Conservation (phyloP, 53 echinoderm and acorn worm species). For the Apostichopus leukothele region DNA sequence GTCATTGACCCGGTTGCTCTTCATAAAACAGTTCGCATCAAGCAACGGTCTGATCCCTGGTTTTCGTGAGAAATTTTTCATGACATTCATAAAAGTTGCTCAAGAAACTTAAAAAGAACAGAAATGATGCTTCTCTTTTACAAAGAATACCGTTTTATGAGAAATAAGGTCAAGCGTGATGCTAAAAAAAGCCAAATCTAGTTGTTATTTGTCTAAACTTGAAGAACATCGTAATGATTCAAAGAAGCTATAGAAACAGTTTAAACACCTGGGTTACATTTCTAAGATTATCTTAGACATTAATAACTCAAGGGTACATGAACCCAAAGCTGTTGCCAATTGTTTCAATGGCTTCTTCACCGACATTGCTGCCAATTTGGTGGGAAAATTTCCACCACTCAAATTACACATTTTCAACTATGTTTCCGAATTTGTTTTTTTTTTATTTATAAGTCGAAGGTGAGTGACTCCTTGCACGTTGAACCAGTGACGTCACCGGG, state of each 20-base stretch:
- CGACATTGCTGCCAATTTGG: background rate
- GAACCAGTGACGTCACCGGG: background rate
- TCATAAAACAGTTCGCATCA: no score
- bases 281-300: no score
- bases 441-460: background rate
- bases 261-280: no score
- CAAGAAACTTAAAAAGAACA: no score
- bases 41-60: background rate
- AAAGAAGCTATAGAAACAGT: no score
- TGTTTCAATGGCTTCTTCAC: constrained; percentile 20
- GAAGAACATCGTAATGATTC: no score
- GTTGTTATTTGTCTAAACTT: no score
- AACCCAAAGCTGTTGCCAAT: background rate
- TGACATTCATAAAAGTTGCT: no score
- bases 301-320: background rate
- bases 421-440: background rate
- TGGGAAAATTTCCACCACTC: background rate
- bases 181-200: background rate
- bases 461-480: background rate
- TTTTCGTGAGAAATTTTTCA: background rate
- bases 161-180: background rate
- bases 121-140: no score
- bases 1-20: no score
- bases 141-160: no score
- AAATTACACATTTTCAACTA: background rate